These are phyloP conservation scores for Meteorus colon DNA, from an alignment of 2,888 invertebrate species.

Conservation along the genomic window DNA sequence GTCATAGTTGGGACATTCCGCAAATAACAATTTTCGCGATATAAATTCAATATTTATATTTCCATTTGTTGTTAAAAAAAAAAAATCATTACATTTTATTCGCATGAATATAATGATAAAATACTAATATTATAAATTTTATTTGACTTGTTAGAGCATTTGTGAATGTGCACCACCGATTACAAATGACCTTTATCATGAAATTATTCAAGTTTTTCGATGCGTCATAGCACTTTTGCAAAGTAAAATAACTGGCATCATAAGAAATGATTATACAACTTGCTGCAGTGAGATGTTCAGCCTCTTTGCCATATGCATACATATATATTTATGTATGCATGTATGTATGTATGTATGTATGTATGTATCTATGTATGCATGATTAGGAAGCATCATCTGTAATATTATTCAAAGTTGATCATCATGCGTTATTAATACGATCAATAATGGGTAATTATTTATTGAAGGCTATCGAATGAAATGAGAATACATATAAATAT, in stretches of 20 bases:
- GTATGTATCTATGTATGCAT: no score
- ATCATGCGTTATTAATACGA: conserved; percentile 24
- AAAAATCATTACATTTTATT: not conserved
- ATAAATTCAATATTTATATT: not conserved
- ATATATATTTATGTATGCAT: no score
- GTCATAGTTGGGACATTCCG: not conserved
- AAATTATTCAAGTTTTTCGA: conserved; percentile 34
- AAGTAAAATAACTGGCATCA: conserved; percentile 18
- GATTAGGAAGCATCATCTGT: conserved; percentile 16
- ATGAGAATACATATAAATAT: conserved; percentile 7
- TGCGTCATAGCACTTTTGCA: conserved; percentile 33
- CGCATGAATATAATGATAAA: not conserved
- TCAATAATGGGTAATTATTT: conserved; percentile 31
- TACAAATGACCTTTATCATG: conserved; percentile 30
- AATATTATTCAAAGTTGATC: conserved; percentile 30
- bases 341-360: no score
- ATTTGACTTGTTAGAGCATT: not conserved
- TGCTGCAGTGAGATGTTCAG: conserved; percentile 6
- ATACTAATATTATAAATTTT: not conserved
- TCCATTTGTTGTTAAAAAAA: no score
- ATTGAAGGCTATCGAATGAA: conserved; percentile 25
- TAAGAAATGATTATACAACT: conserved; percentile 36
- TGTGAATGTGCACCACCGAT: conserved; percentile 22
- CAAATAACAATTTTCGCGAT: not conserved
- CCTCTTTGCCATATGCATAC: conserved; percentile 18